Base-by-base conservation (phyloP, 2,797 vertebrate species). In the Cephalopachus bancanus region DNA sequence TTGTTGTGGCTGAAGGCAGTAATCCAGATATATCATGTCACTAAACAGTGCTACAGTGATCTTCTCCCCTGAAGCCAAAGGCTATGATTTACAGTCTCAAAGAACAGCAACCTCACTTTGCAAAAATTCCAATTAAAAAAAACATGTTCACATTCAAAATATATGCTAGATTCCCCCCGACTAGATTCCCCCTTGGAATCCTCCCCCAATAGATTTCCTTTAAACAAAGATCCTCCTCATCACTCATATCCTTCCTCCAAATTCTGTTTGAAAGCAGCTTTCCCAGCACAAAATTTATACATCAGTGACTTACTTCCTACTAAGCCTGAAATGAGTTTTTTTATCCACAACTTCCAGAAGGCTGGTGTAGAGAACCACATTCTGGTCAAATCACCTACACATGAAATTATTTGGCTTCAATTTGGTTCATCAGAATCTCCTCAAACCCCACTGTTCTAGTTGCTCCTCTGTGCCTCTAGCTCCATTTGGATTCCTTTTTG, bases 81-180 rank as follows among this genome's bases (percentile, higher is more conserved):
- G 7, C 91, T 89, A n/a, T 72, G 85, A 69, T 94, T 90, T 91
- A 83, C 12, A 30, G 62, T 83, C 51, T 84, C 78, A 83, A 97
- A 93, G 59, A 80, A 71, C 12, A 90, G 51, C 51, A 87, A 91
- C 55, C 30, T 2, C 57, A 79, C 60, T 65, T 80, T 37, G 74
- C 30, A 93, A 92, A 87, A 90, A 64, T 75, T 89, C n/a, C 33
- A 59, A n/a, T 72, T 76, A 49, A 62, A 96, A 94, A 96, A 84
- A 44, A 44, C 60, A 80, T 55, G 60, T 78, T 94, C 37, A 49
- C 33, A 33, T 67, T 12, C 89, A 72, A 84, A 94, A 89, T 51
- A 60, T 15, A 90, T 74, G 67, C 10, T 49, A 22, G 44, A 44
- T 44, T 44, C 4, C 44, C 44, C 44, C 44, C 44, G 44, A 91